These are phyloP conservation scores for Rhagonycha lutea DNA, from an alignment of 2,888 invertebrate species.

Conservation along the genomic window DNA sequence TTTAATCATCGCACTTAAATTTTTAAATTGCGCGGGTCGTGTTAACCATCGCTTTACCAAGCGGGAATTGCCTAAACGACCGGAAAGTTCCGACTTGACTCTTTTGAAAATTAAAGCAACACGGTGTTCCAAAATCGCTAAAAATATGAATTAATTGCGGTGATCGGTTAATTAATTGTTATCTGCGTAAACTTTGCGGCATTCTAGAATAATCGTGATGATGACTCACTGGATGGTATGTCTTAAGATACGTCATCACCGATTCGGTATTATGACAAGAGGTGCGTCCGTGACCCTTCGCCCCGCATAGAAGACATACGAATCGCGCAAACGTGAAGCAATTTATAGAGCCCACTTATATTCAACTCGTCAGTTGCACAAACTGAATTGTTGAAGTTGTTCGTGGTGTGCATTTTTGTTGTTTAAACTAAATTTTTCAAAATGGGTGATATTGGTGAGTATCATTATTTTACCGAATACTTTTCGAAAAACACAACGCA, in stretches of 20 bases:
- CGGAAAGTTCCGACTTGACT: no score
- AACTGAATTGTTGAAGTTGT: conserved; percentile 10
- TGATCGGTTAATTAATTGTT: no score
- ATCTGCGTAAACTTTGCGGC: not conserved
- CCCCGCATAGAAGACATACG: conserved; percentile 3
- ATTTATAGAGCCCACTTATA: conserved; percentile 24
- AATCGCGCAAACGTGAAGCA: conserved; percentile 29
- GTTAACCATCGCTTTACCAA: no score
- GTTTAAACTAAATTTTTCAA: conserved; percentile 1
- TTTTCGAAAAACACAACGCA: not conserved
- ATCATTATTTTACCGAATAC: not conserved
- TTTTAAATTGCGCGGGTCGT: not conserved
- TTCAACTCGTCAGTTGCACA: conserved; percentile 17
- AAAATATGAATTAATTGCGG: not conserved
- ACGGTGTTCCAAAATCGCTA: not conserved
- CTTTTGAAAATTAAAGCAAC: no score
- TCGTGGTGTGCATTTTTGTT: not conserved
- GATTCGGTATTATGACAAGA: conserved; percentile 19
- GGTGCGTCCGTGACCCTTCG: conserved; percentile 9
- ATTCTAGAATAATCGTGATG: not conserved
- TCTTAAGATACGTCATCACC: conserved; percentile 19
- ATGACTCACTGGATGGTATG: not conserved
- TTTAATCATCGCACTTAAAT: not conserved
- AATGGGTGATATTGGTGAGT: conserved; percentile 26
- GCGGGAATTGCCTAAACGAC: no score